Evolutionary conservation across 2,888 invertebrate species (phyloP).

Genomic region (Eupithecia subumbrata): DNA sequence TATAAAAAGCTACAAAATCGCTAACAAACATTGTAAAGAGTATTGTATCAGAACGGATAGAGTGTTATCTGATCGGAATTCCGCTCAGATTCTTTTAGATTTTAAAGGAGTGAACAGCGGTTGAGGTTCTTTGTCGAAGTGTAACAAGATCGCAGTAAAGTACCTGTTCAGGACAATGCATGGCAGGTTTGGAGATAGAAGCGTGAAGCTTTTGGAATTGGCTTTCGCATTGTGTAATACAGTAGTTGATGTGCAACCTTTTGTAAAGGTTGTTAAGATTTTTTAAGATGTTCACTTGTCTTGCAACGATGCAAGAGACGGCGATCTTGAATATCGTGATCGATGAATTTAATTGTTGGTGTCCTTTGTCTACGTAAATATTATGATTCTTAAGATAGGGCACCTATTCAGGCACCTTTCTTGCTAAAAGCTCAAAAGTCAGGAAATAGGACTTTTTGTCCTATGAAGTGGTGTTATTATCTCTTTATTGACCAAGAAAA

Average conservation of each 20-base stretch:
- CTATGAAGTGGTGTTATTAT: too few species aligned
- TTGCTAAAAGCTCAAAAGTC: not conserved
- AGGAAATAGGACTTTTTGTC: too few species aligned
- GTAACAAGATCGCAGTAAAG: constrained; percentile 74
- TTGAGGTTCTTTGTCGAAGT: constrained; percentile 61
- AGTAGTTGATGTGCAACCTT: constrained; percentile 31
- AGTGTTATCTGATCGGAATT: constrained; percentile 67
- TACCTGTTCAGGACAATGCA: constrained; percentile 74
- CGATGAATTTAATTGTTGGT: not conserved
- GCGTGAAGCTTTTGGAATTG: constrained; percentile 56
- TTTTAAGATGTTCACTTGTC: constrained; percentile 13
- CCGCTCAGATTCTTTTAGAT: constrained; percentile 73
- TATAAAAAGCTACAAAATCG: constrained; percentile 61
- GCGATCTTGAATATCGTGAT: not conserved
- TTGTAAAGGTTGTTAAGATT: constrained; percentile 3
- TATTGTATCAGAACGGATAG: constrained; percentile 71
- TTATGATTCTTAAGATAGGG: not conserved
- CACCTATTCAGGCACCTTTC: not conserved
- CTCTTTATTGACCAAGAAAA: too few species aligned
- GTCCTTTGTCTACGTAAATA: not conserved
- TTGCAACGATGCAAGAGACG: not conserved
- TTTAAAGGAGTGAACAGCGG: constrained; percentile 70
- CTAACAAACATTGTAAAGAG: constrained; percentile 62
- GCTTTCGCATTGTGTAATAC: constrained; percentile 36
- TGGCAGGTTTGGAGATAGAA: constrained; percentile 64